A percentile compares a stretch with the other conserved stretches of the same genome.
phyloP scores from a whole-genome alignment of 2,113 vertebrate species.

The Microtus richardsoni region DNA sequence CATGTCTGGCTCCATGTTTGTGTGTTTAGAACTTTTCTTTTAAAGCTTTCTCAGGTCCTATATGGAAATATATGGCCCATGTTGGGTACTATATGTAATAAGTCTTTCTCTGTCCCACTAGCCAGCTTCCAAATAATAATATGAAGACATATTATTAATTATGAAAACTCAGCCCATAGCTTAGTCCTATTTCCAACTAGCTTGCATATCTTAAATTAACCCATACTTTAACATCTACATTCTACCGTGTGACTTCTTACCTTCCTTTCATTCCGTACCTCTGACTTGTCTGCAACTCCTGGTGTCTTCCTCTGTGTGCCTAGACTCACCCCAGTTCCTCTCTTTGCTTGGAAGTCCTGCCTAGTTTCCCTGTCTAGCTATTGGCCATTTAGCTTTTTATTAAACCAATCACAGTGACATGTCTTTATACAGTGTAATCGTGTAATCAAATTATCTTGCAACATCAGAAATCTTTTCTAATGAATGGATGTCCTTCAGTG shows the following conservation, averaged over 20 bases:
- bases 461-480: not conserved
- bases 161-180: not conserved
- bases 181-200: not conserved
- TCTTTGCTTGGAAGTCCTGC: not conserved
- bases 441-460: not conserved
- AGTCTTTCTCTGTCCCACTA: not conserved
- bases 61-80: not conserved
- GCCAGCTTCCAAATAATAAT: not conserved
- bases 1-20: not conserved
- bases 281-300: not conserved
- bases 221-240: not conserved
- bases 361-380: not conserved
- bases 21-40: not conserved
- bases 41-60: not conserved
- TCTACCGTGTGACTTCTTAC: not conserved
- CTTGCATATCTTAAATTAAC: not conserved
- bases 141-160: not conserved
- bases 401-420: not conserved
- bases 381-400: not conserved
- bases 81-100: not conserved
- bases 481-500: no score
- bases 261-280: not conserved
- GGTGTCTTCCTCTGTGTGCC: not conserved
- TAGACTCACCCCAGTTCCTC: not conserved
- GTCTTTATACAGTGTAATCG: not conserved